Base-by-base conservation (phyloP, 35 echinoderm and acorn worm species). In the Holothuria glaberrima region DNA sequence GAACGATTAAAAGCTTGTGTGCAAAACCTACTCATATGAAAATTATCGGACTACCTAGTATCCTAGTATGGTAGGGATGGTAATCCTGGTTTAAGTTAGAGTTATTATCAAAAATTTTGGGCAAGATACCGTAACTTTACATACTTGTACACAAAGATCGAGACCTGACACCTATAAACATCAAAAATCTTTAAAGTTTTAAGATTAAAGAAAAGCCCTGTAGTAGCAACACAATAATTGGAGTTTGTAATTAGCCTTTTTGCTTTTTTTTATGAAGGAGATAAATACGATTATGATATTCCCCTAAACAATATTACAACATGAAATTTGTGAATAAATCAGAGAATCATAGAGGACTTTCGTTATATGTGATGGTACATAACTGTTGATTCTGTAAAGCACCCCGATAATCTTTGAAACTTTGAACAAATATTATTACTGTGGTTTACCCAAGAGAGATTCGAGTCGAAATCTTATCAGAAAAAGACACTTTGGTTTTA, bases 221-320 rank as follows among this genome's bases (percentile, higher is more conserved):
- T 20, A 65, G 4, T 20, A 20, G 62, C 7, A 17, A 1, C 62
- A 65, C 62, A 20, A 16, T 65, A 65, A 28, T 65, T 17, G 9
- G 62, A 65, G 62, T 65, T 65, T 12, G 4, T 65, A 24, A 18
- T 65, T 0, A 65, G 12, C 13, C 62, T 65, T 65, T 12, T 16
- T 16, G 18, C 62, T 41, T 41, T 65, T 65, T 65, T 61, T 61
- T 17, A 9, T 65, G 62, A 65, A 65, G 62, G 18, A 65, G 13
- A 65, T 65, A 65, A 65, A 65, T 65, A 65, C 3, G 62, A 65
- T 65, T 65, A 65, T 12, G 62, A 17, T 65, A 65, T 65, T 65
- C 12, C 3, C 0, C 62, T 16, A 27, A 20, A 65, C 62, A 65
- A 65, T 65, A 65, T 18, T 65, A 65, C 3, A 65, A 20, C 17